Evolutionary conservation across 2,113 vertebrate genomes (phyloP).

Genomic region (Osmerus eperlanus): DNA sequence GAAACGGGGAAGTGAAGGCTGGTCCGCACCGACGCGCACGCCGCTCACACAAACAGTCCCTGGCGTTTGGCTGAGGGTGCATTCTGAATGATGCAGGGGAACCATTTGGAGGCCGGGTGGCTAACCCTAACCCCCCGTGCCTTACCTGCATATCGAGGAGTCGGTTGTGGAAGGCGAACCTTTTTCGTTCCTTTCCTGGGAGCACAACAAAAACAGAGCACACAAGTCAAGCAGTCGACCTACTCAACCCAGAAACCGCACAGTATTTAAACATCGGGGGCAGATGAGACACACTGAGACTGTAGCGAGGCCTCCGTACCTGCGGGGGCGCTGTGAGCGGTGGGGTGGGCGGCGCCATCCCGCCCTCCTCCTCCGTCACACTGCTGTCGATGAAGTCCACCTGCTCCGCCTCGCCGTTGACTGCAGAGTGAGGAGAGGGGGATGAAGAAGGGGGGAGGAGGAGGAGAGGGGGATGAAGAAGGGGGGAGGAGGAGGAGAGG

Average conservation of each 20-base stretch:
- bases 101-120: neutral
- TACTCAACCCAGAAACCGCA: neutral
- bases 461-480: neutral
- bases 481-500: neutral
- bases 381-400: conserved; percentile 79
- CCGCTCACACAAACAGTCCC: neutral
- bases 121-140: neutral
- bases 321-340: conserved; percentile 27
- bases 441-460: neutral
- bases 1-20: no score
- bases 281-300: neutral
- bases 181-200: conserved; percentile 56
- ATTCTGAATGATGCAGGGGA: neutral
- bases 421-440: conserved; percentile 39
- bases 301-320: conserved; percentile 41
- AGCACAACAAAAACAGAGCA: conserved; percentile 13
- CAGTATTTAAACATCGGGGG: no score
- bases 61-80: neutral
- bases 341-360: conserved; percentile 23
- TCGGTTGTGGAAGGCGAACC: conserved; percentile 44
- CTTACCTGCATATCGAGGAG: conserved; percentile 53
- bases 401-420: conserved; percentile 73
- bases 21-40: neutral
- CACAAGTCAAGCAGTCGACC: neutral
- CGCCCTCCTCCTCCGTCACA: conserved; percentile 65